Base-by-base conservation (phyloP, 2,113 vertebrate genomes). In the Trinectes maculatus region DNA sequence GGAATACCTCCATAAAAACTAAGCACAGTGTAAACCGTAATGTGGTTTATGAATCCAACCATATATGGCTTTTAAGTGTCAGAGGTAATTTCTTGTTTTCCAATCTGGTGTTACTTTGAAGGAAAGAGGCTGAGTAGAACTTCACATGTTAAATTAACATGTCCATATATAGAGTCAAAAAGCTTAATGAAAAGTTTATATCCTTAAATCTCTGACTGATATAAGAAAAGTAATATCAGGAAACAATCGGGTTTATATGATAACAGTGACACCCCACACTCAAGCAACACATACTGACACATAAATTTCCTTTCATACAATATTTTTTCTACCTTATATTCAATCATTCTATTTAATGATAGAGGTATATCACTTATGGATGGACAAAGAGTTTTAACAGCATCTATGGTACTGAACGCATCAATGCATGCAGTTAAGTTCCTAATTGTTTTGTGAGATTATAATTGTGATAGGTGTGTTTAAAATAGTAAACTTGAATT, bases 361-460 rank as follows among this genome's bases (percentile, higher is more conserved):
- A 64, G 77, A 81, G 70, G 59, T 88, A 73, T 61, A 81, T 85
- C 84, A 87, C 81, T 82, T 76, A 77, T 85, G 70, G 77, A 81
- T 78, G 86, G 82, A 85, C 78, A 85, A 82, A 87, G 88, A 86
- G 91, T 92, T 92, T 91, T 91, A 93, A 90, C 89, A 93, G 92
- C 92, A 93, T 93, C 91, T 91, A 92, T 87, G 89, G 89, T 91
- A 93, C 42, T 91, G 92, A 93, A 93, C 90, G 93, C 93, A 94
- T 93, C 92, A 88, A 85, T 93, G 93, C 93, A 94, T 93, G 93
- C 91, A 93, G 77, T 85, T 89, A 90, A 93, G 92, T 93, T 93
- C 91, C 92, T 93, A 93, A 93, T 92, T 92, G 93, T 93, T 91
- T 87, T 81, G 93, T 94, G 92, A 91, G 88, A 93, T 92, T 93